Evolutionary conservation across 2,888 invertebrate species (phyloP).

Genomic region (Mactromeris polynyma): DNA sequence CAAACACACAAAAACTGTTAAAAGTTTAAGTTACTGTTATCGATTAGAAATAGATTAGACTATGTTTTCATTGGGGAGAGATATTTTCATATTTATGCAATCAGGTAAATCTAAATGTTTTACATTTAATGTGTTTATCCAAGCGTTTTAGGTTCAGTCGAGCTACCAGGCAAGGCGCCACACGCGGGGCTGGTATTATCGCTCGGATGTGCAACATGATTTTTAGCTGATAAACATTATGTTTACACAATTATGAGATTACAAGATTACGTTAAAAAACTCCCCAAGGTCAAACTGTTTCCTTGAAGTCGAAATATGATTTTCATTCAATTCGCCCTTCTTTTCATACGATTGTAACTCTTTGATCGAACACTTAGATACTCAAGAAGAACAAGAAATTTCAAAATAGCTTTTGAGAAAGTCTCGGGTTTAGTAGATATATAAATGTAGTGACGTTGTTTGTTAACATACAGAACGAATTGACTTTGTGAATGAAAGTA

Average conservation of each 20-base stretch:
- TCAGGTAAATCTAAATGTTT: neutral
- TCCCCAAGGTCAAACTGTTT: neutral
- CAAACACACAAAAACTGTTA: neutral
- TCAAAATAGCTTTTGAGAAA: neutral
- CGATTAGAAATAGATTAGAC: neutral
- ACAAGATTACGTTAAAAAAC: neutral
- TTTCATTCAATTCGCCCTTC: neutral
- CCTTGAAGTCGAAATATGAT: neutral
- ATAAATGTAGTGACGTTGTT: neutral
- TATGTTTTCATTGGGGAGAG: neutral
- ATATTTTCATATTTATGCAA: neutral
- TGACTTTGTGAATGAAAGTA: slow-evolving; percentile 6
- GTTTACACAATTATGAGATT: slow-evolving; percentile 23
- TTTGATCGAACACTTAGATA: neutral
- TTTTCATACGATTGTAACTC: neutral
- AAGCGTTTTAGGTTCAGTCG: neutral
- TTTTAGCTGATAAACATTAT: slow-evolving; percentile 18
- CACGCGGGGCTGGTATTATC: neutral
- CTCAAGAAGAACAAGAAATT: neutral
- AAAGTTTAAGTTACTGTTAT: neutral
- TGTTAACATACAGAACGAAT: neutral
- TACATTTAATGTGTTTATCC: neutral
- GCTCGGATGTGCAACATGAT: slow-evolving; percentile 20
- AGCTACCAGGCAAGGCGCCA: slow-evolving; percentile 21
- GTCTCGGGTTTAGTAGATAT: neutral